A percentile compares a stretch with the other conserved stretches of the same genome.
Conservation (phyloP, 2,797 vertebrate species). For the Picus viridis region DNA sequence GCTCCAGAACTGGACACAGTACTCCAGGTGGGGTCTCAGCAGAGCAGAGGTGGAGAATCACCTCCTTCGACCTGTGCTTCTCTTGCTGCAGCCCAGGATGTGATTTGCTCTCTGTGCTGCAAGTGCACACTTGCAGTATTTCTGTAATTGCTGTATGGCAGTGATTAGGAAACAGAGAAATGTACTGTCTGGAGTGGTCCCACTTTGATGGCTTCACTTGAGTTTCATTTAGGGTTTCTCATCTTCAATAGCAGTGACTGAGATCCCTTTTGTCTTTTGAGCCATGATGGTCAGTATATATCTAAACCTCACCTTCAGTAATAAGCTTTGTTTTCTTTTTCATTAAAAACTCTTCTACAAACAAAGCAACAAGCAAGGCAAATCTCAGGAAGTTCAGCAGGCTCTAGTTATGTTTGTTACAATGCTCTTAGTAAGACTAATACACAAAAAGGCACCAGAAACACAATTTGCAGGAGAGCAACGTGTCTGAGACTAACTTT, state of each 20-base stretch:
- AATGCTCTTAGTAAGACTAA: background rate
- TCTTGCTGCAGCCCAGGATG: too few relatives aligned
- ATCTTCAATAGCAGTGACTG: background rate
- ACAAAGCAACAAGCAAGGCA: accelerated
- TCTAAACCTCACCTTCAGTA: background rate
- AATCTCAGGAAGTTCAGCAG: background rate
- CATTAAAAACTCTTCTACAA: background rate
- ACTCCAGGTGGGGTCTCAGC: too few relatives aligned
- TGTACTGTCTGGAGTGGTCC: background rate
- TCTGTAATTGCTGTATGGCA: background rate
- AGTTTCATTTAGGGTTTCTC: background rate
- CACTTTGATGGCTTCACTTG: background rate
- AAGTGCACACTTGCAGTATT: too few relatives aligned
- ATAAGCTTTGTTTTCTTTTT: accelerated
- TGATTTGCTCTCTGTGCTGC: too few relatives aligned
- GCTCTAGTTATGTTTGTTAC: background rate
- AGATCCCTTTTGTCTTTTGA: background rate
- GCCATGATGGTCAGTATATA: accelerated
- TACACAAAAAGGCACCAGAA: background rate
- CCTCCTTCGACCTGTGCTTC: too few relatives aligned
- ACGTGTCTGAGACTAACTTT: background rate
- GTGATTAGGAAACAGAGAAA: background rate
- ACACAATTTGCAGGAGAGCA: background rate
- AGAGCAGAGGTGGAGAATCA: too few relatives aligned
- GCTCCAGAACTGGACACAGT: too few relatives aligned